phyloP scores from a whole-genome alignment of 2,888 invertebrate genomes.

The Nomada fabriciana region DNA sequence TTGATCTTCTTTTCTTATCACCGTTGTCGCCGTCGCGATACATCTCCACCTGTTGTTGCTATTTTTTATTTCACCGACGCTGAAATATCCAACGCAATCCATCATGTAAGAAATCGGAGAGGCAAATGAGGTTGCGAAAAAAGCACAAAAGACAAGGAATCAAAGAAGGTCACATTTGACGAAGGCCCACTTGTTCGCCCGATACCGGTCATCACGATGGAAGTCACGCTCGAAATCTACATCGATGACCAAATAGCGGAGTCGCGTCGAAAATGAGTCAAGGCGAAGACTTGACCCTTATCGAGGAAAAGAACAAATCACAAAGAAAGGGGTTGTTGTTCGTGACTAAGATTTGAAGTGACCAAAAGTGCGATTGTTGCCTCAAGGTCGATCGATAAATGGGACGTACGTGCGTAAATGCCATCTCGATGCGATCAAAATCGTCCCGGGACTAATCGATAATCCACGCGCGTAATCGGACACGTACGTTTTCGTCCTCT shows the following conservation, averaged over 20 bases:
- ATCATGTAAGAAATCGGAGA: no score
- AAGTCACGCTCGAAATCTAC: slow-evolving; percentile 50
- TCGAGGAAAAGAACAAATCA: background rate
- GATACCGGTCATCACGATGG: slow-evolving; percentile 24
- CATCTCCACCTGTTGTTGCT: no score
- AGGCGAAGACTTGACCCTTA: slow-evolving; percentile 44
- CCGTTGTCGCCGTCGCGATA: no score
- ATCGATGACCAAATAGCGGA: slow-evolving; percentile 10
- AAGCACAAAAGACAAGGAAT: background rate
- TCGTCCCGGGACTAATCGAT: slow-evolving; percentile 37
- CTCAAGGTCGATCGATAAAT: slow-evolving; percentile 52
- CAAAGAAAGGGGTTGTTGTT: slow-evolving; percentile 6
- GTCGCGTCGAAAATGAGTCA: slow-evolving; percentile 48
- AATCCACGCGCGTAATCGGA: slow-evolving; percentile 40
- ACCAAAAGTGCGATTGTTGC: background rate
- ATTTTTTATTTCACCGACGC: no score
- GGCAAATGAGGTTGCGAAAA: slow-evolving; percentile 21
- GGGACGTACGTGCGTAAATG: slow-evolving; percentile 37
- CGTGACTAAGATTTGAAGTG: background rate
- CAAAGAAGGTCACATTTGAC: slow-evolving; percentile 26
- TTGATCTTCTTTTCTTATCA: no score
- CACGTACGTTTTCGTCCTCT: slow-evolving; percentile 24
- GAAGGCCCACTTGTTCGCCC: slow-evolving; percentile 11
- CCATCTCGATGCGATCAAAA: slow-evolving; percentile 47
- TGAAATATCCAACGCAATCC: no score